Base-by-base conservation (phyloP, 2,797 vertebrate genomes). In the Cygnus olor region DNA sequence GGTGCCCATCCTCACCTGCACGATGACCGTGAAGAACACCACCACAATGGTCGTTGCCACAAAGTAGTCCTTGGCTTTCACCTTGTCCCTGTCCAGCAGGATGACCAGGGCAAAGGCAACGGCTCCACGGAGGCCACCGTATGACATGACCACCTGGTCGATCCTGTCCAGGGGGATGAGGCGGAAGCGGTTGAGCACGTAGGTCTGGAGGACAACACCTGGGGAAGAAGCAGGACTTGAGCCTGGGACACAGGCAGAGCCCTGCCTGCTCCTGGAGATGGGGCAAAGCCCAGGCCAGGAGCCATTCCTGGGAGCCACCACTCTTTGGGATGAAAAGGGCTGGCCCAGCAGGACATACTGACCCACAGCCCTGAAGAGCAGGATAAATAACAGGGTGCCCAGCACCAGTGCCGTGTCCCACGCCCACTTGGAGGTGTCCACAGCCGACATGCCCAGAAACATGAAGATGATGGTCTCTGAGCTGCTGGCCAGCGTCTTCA, bases 391-490 rank as follows among this genome's bases (percentile, higher is more conserved):
- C n/a, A 99, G 98, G 3, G 99, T 99, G 94, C 98, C 99, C 96
- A 98, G 97, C 94, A 99, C 98, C 96, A 99, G 98, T 21, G 98
- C 99, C 0, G 99, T 99, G 97, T 99, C 99, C 99, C 99, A 99
- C 36, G 99, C 98, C 99, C 99, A 99, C 96, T 99, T 99, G 84
- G 99, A 98, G 81, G 99, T 99, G 96, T 99, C 99, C 96, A 99
- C 99, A 1, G 99, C 99, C 0, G 99, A 99, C 96, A 99, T 99
- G 64, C 99, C 99, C 66, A 99, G 97, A 96, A 99, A 99, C 98
- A 99, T 99, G 97, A 99, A 99, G 97, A 99, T 99, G 97, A 99
- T 98, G 63, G 99, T 99, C 96, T 99, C 99, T 0, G 99, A 99
- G 17, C 99, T 99, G 98, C 99, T 99, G 86, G 99, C 99, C 94